Evolutionary conservation across 2,797 vertebrate species (phyloP).

Genomic region (Kryptolebias ocellatus): DNA sequence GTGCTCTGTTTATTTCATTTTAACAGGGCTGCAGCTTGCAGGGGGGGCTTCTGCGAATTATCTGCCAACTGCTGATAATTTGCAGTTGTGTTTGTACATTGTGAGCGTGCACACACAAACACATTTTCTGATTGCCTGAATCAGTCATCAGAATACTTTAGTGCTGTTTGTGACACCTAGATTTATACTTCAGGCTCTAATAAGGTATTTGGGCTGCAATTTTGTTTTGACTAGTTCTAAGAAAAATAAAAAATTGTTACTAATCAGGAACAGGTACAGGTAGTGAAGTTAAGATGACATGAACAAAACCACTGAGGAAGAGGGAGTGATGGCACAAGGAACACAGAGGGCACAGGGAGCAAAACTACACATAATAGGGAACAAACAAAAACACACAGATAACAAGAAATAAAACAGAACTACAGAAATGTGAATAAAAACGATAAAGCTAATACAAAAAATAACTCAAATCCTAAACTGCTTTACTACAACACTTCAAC

Average conservation of each 20-base stretch:
- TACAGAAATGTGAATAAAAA: no score
- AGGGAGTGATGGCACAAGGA: no score
- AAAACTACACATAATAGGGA: no score
- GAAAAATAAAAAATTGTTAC: background rate
- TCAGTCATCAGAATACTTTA: constrained; percentile 1
- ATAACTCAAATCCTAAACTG: no score
- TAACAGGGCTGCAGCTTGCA: constrained; percentile 14
- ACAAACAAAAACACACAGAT: no score
- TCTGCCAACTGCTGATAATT: constrained; percentile 21
- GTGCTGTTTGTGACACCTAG: constrained; percentile 4
- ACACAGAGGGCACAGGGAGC: no score
- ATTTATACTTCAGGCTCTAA: constrained; percentile 5
- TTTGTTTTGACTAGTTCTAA: constrained; percentile 7
- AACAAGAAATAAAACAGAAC: no score
- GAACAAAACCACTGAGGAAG: no score
- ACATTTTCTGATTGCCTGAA: background rate
- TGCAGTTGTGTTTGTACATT: constrained; percentile 4
- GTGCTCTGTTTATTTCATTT: constrained; percentile 31
- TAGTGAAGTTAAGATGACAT: no score
- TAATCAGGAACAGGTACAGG: no score
- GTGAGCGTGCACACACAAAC: background rate
- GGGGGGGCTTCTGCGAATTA: constrained; percentile 22
- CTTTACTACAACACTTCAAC: no score
- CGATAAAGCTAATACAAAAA: no score
- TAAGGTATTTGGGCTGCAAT: constrained; percentile 22